Evolutionary conservation across 1,140 invertebrate species (phyloP), one percentile per base, ranked within the genome.

Genomic region (Dysdera silvatica): DNA sequence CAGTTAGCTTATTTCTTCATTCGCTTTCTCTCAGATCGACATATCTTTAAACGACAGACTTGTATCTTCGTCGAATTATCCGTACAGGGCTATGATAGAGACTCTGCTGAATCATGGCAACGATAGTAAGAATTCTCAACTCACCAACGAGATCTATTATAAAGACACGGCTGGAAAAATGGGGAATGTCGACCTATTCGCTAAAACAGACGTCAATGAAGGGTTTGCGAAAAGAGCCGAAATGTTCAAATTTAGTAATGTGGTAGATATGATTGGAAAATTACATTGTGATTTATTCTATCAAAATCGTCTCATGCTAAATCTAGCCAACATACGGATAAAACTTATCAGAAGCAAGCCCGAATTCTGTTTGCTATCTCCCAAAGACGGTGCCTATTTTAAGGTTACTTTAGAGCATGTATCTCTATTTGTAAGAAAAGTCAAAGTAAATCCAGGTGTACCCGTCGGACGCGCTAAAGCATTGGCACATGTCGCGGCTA

Each of bases 211-310:
- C 29, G 18, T 26, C 2, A 35, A 53, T 53, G 32, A 33, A 53
- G 14, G 51, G 1, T 32, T 4, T 33, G 1, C 6, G 12, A 12
- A 53, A 53, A 53, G 47, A 49, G 47, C 47, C 5, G 47, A 49
- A 49, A 49, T 49, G 23, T 26, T 49, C 6, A 49, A 49, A n/a
- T n/a, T 49, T 4, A 49, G 47, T 26, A 28, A 23, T 24, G 24
- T 32, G 18, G 51, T 53, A 4, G 51, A 53, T 23, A 32, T 53
- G 4, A 53, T 53, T 20, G 51, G 32, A 4, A 0, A 26, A 4
- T 53, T 53, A 33, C 32, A 53, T 33, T 32, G 18, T 12, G 32
- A 33, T 53, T 33, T 53, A 26, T 53, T 53, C 35, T 26, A 53
- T 49, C 51, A 53, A 53, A 26, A 53, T 18, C 32, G 28, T 12